Evolutionary conservation across 2,113 vertebrate species (phyloP).

Genomic region (Aptenodytes forsteri): DNA sequence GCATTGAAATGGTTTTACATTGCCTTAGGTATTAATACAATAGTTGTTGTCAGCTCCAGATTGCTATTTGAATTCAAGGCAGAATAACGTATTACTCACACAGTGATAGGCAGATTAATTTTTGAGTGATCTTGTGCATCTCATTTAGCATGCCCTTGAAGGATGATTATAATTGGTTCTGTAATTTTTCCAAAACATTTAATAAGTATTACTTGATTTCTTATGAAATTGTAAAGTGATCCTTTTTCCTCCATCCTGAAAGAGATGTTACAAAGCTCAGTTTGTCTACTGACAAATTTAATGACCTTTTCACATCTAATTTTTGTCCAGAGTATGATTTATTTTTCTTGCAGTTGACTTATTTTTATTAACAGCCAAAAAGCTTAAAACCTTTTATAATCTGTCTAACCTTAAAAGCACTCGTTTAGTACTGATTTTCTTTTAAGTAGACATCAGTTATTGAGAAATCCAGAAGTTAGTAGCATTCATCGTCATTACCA

Average conservation of each 20-base stretch:
- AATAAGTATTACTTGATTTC: conserved; percentile 3
- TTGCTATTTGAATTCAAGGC: conserved; percentile 27
- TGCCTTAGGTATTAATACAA: conserved; percentile 45
- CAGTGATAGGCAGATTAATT: conserved; percentile 23
- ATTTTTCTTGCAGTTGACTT: background rate
- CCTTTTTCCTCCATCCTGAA: background rate
- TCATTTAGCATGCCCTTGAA: conserved; percentile 48
- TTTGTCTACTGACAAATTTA: background rate
- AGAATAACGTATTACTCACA: background rate
- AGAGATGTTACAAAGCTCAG: background rate
- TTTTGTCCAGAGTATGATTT: background rate
- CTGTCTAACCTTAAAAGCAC: background rate
- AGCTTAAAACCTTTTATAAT: background rate
- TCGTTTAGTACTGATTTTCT: background rate
- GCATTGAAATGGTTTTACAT: conserved; percentile 9
- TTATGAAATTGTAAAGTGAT: background rate
- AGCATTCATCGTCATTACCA: background rate
- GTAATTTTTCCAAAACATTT: background rate
- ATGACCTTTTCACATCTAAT: background rate
- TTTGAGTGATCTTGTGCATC: conserved; percentile 32
- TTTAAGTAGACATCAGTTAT: background rate
- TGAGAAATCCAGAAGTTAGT: background rate
- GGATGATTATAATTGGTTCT: conserved; percentile 1
- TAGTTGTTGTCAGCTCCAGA: background rate
- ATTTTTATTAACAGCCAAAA: background rate